phyloP scores from a whole-genome alignment of 2,888 invertebrate genomes.

The Oegoconia quadripuncta region DNA sequence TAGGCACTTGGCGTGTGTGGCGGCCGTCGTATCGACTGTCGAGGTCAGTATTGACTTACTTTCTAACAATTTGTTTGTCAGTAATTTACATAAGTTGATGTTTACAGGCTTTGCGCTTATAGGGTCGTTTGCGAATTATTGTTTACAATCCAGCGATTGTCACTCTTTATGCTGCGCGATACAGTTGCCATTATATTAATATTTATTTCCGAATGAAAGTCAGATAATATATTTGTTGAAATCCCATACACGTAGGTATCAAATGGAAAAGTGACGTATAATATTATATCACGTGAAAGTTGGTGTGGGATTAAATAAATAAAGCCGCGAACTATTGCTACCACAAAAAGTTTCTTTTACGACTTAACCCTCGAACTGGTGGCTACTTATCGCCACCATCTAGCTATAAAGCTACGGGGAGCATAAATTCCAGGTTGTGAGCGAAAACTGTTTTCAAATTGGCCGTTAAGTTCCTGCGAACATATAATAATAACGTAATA shows the following conservation, averaged over 20 bases:
- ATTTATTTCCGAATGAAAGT: conserved; percentile 5
- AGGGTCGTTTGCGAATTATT: conserved; percentile 26
- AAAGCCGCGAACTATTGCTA: conserved; percentile 10
- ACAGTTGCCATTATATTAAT: not conserved
- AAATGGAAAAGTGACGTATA: too few relatives aligned
- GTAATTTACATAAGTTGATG: conserved; percentile 22
- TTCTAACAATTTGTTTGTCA: conserved; percentile 10
- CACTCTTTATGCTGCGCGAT: conserved; percentile 21
- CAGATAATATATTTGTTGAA: not conserved
- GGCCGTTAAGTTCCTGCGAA: conserved; percentile 9
- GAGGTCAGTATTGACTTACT: conserved; percentile 36
- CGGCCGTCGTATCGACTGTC: conserved; percentile 21
- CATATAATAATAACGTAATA: conserved; percentile 14
- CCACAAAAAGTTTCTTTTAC: conserved; percentile 18
- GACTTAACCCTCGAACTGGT: conserved; percentile 12
- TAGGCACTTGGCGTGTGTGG: conserved; percentile 24
- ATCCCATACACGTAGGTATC: not conserved
- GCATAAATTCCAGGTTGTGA: conserved; percentile 13
- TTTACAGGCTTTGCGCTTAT: conserved; percentile 22
- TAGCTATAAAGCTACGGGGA: conserved; percentile 7
- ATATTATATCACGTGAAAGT: conserved; percentile 14
- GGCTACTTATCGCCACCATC: conserved; percentile 21
- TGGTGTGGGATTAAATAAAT: conserved; percentile 12
- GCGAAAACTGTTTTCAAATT: conserved; percentile 14
- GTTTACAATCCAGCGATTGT: conserved; percentile 21